Evolutionary conservation across 2,888 invertebrate species (phyloP), one percentile per base, ranked within the genome.

Genomic region (Tipula unca): DNA sequence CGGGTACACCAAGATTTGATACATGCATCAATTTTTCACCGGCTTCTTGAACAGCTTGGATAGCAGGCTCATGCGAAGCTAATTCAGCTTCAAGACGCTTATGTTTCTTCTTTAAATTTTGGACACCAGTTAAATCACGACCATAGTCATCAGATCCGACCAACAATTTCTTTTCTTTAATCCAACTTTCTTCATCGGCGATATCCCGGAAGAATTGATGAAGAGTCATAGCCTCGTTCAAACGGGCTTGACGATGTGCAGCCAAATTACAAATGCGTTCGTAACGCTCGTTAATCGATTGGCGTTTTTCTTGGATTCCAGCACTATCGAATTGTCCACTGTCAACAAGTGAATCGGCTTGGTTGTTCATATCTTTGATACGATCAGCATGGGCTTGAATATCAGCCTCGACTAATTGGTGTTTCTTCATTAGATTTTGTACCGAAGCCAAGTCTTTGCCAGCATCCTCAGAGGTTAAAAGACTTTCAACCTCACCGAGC

Each of bases 191-290:
- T 92, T 99, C 99, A 90, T 99, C 99, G 87, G 99, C 99, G 90
- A 99, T 98, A 90, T 99, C 99, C 86, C 99, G 93, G 94, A 99
- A 98, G 95, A 99, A 99, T 92, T 99, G 99, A 91, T 99, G 99
- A 89, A 99, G 93, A 5, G 98, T 99, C 90, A 98, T 96, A 82
- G 99, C 99, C 91, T 99, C 99, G 91, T 97, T 96, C 86, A 99
- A 93, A 39, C 98, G 93, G 8, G 96, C 96, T 89, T 98, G 96
- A 84, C 99, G 94, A 89, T 98, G 97, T 83, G 97, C 96, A 85
- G 98, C 98, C 88, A 98, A 93, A 90, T 96, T 97, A 90, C 96
- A 95, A 88, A 98, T 97, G 88, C 98, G 94, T 91, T 97, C 97
- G 92, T 98, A 99, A 86, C 99, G 95, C 91, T 98, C 97, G 92